These are phyloP conservation scores for Halcyon leucocephala DNA, from an alignment of 2,797 vertebrate species.

Conservation along the genomic window DNA sequence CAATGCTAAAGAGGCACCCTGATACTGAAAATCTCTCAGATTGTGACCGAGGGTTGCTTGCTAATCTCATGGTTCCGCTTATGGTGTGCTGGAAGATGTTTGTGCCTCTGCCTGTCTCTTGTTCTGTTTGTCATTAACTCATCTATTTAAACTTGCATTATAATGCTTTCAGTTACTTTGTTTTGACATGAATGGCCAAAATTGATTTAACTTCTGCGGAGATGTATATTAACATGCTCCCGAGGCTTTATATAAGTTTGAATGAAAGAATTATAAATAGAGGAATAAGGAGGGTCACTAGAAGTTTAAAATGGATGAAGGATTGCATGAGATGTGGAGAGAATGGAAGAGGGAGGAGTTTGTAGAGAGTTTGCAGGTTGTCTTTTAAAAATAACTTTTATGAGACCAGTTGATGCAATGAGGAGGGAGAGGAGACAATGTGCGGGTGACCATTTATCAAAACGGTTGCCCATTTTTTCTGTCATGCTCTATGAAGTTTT, in stretches of 20 bases:
- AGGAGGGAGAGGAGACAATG: not conserved
- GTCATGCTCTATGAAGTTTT: not conserved
- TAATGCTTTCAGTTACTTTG: not conserved
- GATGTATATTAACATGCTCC: not conserved
- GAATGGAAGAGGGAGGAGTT: not conserved
- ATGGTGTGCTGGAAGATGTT: not conserved
- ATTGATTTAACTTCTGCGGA: not conserved
- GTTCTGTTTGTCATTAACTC: not conserved
- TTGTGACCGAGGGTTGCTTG: not conserved
- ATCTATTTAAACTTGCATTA: not conserved
- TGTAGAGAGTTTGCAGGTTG: not conserved
- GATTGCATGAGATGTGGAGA: not conserved
- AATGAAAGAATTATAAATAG: conserved; percentile 14
- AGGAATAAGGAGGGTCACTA: not conserved
- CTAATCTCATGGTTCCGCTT: not conserved
- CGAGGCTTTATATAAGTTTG: not conserved
- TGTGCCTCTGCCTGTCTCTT: not conserved
- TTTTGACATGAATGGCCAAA: not conserved
- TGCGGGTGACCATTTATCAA: not conserved
- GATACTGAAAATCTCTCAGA: not conserved
- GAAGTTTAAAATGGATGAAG: not conserved
- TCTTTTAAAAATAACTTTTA: not conserved
- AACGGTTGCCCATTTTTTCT: not conserved
- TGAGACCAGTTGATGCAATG: not conserved
- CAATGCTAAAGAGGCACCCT: not conserved